phyloP scores from a whole-genome alignment of 1,140 invertebrate genomes.

The Calycopis cecrops region DNA sequence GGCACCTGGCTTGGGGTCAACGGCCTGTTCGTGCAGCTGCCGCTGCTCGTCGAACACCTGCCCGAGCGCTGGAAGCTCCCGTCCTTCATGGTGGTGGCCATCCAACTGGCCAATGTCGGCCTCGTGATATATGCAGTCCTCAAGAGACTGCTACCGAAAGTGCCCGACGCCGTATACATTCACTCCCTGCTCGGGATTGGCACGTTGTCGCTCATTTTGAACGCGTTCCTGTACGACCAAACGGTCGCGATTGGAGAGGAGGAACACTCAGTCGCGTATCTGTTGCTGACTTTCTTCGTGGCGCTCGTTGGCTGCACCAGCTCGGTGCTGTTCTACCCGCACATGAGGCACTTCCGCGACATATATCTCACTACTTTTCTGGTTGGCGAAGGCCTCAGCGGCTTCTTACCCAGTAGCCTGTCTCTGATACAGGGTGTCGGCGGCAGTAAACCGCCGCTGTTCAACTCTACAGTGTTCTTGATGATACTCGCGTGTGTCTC shows the following conservation, averaged over 20 bases:
- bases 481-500: constrained; percentile 79
- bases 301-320: constrained; percentile 94
- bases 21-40: constrained; percentile 92
- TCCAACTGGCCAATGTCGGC: constrained; percentile 92
- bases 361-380: constrained; percentile 82
- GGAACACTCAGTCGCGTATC: constrained; percentile 83
- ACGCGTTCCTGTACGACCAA: constrained; percentile 84
- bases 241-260: constrained; percentile 77
- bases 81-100: constrained; percentile 87
- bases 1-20: constrained; percentile 94
- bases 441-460: constrained; percentile 77
- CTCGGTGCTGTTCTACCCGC: constrained; percentile 93
- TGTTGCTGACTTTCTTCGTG: constrained; percentile 86
- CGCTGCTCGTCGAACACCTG: constrained; percentile 85
- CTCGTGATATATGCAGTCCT: constrained; percentile 80
- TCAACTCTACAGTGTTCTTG: constrained; percentile 82
- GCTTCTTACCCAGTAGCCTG: constrained; percentile 89
- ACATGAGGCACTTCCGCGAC: constrained; percentile 88
- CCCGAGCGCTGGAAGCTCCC: constrained; percentile 94
- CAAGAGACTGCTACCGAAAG: constrained; percentile 69
- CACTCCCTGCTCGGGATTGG: constrained; percentile 82
- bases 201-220: constrained; percentile 78
- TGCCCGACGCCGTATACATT: constrained; percentile 80
- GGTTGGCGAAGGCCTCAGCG: constrained; percentile 88
- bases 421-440: constrained; percentile 90